Conservation (phyloP, 2,888 invertebrate species). For the Andricus quercusramuli region DNA sequence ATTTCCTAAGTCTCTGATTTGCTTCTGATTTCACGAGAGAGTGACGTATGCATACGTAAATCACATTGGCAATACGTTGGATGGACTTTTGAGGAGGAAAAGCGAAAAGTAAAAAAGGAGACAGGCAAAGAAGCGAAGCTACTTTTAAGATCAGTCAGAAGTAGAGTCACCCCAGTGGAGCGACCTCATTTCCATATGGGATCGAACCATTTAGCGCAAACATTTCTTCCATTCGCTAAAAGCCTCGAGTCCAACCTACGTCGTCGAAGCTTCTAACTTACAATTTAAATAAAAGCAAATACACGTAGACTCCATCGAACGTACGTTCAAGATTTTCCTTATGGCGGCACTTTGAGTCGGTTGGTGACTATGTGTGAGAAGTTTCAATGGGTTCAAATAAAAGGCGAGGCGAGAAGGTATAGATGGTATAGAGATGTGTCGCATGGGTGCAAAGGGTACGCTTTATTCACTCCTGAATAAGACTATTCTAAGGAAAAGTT, state of each 20-base stretch:
- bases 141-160: constrained; percentile 61
- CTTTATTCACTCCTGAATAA: background rate
- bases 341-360: constrained; percentile 17
- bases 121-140: constrained; percentile 56
- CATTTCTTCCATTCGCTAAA: constrained; percentile 74
- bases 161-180: constrained; percentile 49
- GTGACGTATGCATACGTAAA: constrained; percentile 57
- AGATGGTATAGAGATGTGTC: constrained; percentile 4
- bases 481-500: background rate
- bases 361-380: constrained; percentile 25
- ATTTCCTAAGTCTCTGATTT: background rate
- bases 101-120: constrained; percentile 44
- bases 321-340: constrained; percentile 32
- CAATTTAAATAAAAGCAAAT: constrained; percentile 79
- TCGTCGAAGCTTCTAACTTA: constrained; percentile 71
- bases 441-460: constrained; percentile 12
- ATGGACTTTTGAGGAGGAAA: constrained; percentile 46
- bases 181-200: constrained; percentile 74
- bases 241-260: constrained; percentile 60
- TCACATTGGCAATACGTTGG: constrained; percentile 53
- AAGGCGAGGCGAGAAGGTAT: constrained; percentile 19
- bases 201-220: constrained; percentile 76
- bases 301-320: constrained; percentile 65
- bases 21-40: constrained; percentile 48
- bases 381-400: constrained; percentile 36